Evolutionary conservation across 2,113 vertebrate genomes (phyloP), one percentile per base, ranked within the genome.

Genomic region (Hemiprocne comata): DNA sequence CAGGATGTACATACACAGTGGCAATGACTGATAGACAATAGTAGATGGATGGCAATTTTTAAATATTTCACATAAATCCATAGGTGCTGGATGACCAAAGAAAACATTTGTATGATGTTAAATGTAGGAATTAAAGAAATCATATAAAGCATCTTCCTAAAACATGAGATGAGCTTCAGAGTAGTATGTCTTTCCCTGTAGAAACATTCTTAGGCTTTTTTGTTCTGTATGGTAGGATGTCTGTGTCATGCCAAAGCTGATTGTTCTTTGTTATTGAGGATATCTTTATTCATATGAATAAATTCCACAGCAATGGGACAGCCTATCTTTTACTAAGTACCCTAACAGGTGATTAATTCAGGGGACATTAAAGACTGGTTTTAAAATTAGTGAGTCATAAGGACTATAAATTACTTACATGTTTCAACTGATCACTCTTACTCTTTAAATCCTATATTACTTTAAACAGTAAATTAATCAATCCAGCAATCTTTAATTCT

Each of bases 341-440:
- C 3, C 0, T 3, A 78, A 69, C 15, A 93, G 38, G 38, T 80
- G 48, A 90, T 83, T 79, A 92, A 86, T 94, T 83, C 46, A 3
- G 3, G 46, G 44, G 20, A 62, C 38, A 86, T 85, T 92, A 51
- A 93, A 70, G 46, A 46, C 36, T 81, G 8, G 18, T 70, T 83
- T 73, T 80, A 92, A 82, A 92, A 93, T 94, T 93, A 55, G 77
- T 71, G 51, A 83, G 58, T 76, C 55, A 9, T 48, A 66, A 90
- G 44, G 46, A 33, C 60, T 73, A 38, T 83, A 84, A 95, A 88
- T 82, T 85, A 69, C 70, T 76, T 79, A 57, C 4, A 26, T 60
- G 17, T 65, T 95, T 95, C 89, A 67, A 75, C 36, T 48, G 36
- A 85, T 95, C 38, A 21, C 34, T 78, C 57, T 77, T 2, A 11